Evolutionary conservation across 2,113 vertebrate species (phyloP).

Genomic region (Cyanoderma ruficeps): DNA sequence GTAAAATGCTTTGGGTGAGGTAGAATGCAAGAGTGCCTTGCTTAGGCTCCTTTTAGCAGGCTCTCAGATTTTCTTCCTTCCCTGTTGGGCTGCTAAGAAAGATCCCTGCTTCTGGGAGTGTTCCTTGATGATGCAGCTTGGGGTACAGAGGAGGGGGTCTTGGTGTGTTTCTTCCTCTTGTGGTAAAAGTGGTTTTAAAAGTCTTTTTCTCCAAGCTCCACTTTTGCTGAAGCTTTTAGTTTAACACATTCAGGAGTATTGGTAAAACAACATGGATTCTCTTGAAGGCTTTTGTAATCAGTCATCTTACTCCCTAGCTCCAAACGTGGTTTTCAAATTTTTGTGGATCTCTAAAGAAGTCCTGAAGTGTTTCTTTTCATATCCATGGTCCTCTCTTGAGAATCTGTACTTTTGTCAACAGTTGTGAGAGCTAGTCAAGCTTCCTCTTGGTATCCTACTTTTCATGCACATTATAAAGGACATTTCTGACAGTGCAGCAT

Average conservation of each 20-base stretch:
- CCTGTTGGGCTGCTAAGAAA: rapidly evolving
- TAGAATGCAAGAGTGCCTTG: rapidly evolving
- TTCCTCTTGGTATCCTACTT: neutral
- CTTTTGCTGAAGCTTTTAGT: neutral
- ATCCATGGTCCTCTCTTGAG: neutral
- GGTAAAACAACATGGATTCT: neutral
- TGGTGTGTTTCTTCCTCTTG: neutral
- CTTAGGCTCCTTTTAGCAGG: neutral
- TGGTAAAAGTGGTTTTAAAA: neutral
- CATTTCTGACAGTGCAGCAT: neutral
- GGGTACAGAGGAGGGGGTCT: neutral
- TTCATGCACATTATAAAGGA: neutral
- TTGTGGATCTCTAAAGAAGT: neutral
- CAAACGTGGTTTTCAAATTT: neutral
- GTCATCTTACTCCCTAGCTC: neutral
- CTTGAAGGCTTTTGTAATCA: neutral
- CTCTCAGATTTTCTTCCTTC: neutral
- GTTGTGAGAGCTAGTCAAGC: neutral
- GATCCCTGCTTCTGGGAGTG: neutral
- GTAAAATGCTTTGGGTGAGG: neutral
- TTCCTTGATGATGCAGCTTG: neutral
- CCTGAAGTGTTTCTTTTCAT: neutral
- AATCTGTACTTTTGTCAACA: neutral
- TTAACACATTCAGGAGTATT: neutral
- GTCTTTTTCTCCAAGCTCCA: neutral